Evolutionary conservation across 2,888 invertebrate genomes (phyloP).

Genomic region (Piscicola geometra): DNA sequence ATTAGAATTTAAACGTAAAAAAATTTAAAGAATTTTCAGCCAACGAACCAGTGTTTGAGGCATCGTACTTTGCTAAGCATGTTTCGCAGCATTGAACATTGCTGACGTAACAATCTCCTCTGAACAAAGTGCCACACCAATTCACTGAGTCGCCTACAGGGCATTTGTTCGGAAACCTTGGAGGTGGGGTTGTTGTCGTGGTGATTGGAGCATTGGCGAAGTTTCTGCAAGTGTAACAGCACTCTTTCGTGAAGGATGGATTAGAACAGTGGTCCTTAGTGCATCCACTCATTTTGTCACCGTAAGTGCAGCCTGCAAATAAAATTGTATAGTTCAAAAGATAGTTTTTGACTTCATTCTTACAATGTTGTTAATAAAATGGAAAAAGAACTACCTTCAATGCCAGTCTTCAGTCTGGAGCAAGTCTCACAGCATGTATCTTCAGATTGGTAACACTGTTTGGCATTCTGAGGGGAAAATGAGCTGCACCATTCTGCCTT

Average conservation of each 20-base stretch:
- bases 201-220: neutral
- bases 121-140: conserved; percentile 20
- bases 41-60: no score
- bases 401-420: neutral
- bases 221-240: conserved; percentile 35
- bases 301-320: conserved; percentile 18
- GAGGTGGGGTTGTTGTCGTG: conserved; percentile 5
- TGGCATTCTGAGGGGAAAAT: no score
- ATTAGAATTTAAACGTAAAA: no score
- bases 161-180: neutral
- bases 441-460: no score
- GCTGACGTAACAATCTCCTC: conserved; percentile 1
- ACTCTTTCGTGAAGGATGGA: conserved; percentile 6
- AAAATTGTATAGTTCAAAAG: no score
- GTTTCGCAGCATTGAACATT: neutral
- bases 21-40: no score
- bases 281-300: conserved; percentile 20
- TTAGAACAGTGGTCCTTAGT: conserved; percentile 31
- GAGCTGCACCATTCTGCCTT: no score
- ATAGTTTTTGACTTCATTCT: no score
- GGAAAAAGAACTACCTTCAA: no score
- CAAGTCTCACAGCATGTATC: no score
- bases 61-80: neutral
- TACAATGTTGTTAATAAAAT: no score
- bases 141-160: conserved; percentile 8